These are phyloP conservation scores for Ectemnius continuus DNA, from an alignment of 2,888 invertebrate genomes.

Conservation along the genomic window DNA sequence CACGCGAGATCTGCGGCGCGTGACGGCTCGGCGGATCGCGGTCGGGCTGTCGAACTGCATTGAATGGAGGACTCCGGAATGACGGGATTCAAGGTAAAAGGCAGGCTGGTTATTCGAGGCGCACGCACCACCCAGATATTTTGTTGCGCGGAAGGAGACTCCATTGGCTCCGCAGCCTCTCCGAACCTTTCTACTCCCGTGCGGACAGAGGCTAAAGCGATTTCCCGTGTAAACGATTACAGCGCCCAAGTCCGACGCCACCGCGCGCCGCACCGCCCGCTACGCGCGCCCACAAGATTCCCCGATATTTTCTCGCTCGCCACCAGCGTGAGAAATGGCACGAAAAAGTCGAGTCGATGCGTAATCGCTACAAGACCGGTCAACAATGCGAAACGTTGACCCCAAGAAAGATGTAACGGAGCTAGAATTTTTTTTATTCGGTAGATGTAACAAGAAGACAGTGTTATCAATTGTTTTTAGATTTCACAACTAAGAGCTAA, in stretches of 20 bases:
- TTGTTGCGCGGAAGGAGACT: slow-evolving; percentile 36
- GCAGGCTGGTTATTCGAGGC: slow-evolving; percentile 31
- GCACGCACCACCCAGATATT: slow-evolving; percentile 43
- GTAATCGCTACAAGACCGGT: no score
- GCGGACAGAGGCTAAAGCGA: background rate
- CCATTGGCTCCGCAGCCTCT: background rate
- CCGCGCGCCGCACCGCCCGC: background rate
- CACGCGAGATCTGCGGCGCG: slow-evolving; percentile 61
- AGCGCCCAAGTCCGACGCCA: background rate
- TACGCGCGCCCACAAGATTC: no score
- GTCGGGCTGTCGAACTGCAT: slow-evolving; percentile 59
- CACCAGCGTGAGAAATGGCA: no score
- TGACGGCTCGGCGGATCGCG: slow-evolving; percentile 57
- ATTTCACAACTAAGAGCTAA: no score
- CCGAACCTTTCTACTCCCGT: slow-evolving; percentile 19
- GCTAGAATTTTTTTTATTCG: no score
- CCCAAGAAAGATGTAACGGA: no score
- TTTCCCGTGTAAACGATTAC: slow-evolving; percentile 7
- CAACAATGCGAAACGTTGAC: no score
- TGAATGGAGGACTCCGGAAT: slow-evolving; percentile 39
- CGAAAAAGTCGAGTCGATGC: no score
- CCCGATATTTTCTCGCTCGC: background rate
- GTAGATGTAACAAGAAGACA: no score
- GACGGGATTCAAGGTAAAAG: slow-evolving; percentile 55
- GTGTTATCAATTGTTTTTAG: no score